Percentiles rank a stretch among this genome's conserved stretches.
Conservation (phyloP, 2,113 vertebrate species). For the Ctenomys sociabilis region DNA sequence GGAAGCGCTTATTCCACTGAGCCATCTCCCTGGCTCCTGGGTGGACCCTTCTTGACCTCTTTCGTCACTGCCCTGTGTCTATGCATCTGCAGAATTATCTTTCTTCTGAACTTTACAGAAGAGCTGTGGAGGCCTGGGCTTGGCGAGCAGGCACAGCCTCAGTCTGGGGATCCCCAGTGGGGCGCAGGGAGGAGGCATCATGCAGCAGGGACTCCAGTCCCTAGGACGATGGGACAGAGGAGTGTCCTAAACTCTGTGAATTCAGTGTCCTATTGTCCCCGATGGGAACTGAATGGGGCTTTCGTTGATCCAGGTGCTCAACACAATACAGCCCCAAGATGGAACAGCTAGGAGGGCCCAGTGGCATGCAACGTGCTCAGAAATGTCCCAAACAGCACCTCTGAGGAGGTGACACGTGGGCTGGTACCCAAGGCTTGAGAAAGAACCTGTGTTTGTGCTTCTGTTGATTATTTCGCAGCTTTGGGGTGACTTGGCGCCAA, state of each 20-base stretch:
- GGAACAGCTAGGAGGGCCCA: neutral
- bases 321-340: too few relatives aligned
- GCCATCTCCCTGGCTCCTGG: too few relatives aligned
- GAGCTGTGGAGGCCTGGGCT: neutral
- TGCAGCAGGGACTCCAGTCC: too few relatives aligned
- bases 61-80: neutral
- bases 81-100: neutral
- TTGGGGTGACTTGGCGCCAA: neutral
- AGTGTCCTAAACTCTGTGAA: neutral
- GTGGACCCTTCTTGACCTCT: neutral
- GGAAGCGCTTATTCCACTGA: too few relatives aligned
- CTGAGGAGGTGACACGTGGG: neutral
- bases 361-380: neutral
- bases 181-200: neutral
- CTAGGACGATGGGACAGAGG: neutral
- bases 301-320: neutral
- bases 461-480: neutral
- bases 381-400: neutral
- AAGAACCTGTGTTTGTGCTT: neutral
- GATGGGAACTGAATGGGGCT: neutral
- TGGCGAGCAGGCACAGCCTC: neutral
- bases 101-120: neutral
- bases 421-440: neutral
- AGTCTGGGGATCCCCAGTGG: neutral
- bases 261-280: neutral